Percentiles rank a stretch among this genome's conserved stretches.
Conservation (phyloP, 2,797 vertebrate species). For the Helarctos malayanus region DNA sequence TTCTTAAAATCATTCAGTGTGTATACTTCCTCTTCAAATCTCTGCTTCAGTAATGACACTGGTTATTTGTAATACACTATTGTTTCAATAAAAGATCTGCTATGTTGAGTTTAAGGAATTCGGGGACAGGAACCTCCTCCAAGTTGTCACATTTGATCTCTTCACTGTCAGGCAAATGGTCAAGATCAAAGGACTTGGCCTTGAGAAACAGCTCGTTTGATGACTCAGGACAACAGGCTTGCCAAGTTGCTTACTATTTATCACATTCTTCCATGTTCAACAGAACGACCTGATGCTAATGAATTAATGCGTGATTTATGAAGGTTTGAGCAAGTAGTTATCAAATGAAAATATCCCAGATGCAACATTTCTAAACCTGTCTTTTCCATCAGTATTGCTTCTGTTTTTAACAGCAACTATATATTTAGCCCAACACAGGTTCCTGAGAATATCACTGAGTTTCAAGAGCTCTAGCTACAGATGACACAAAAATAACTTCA, state of each 20-base stretch:
- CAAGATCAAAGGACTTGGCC: slow-evolving; percentile 51
- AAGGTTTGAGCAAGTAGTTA: neutral
- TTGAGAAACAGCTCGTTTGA: neutral
- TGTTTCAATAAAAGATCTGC: slow-evolving; percentile 37
- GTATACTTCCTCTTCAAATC: neutral
- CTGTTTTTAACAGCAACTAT: neutral
- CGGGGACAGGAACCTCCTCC: slow-evolving; percentile 47
- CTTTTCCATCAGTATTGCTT: neutral
- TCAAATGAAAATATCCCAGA: neutral
- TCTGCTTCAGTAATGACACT: neutral
- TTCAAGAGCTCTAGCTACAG: neutral
- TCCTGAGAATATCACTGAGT: neutral
- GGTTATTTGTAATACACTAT: neutral
- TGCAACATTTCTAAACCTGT: neutral
- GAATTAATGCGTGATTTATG: neutral
- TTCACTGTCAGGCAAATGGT: slow-evolving; percentile 63
- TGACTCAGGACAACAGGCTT: neutral
- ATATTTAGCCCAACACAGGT: neutral
- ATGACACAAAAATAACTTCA: neutral
- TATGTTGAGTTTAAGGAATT: slow-evolving; percentile 54
- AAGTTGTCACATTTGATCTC: slow-evolving; percentile 31
- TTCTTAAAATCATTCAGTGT: neutral
- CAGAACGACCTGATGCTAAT: neutral
- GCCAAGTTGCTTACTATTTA: slow-evolving; percentile 38
- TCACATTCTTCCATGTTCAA: neutral